A percentile compares a stretch with the other conserved stretches of the same genome.
phyloP scores from a whole-genome alignment of 2,888 invertebrate species.

The Cerceris rybyensis region DNA sequence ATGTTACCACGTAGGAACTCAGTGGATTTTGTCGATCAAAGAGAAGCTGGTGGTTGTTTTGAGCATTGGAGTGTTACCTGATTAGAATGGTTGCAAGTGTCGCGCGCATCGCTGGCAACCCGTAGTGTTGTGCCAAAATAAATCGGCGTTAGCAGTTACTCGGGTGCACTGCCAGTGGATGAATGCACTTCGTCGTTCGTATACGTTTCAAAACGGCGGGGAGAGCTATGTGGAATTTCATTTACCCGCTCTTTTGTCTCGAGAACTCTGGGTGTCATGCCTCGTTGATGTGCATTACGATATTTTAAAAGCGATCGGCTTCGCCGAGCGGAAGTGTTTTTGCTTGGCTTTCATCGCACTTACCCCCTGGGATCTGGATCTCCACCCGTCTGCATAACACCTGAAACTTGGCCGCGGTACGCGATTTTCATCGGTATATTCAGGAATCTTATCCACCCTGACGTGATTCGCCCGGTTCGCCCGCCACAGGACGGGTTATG shows the following conservation, averaged over 20 bases:
- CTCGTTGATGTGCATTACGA: conserved; percentile 52
- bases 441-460: conserved; percentile 57
- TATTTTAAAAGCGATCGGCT: conserved; percentile 52
- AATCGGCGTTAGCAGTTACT: conserved; percentile 46
- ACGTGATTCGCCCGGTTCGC: conserved; percentile 66
- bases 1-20: conserved; percentile 5
- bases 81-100: conserved; percentile 68
- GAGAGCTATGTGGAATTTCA: conserved; percentile 60
- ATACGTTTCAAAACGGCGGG: conserved; percentile 24
- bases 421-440: conserved; percentile 26
- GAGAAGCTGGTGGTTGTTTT: conserved; percentile 60
- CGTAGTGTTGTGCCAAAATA: conserved; percentile 65
- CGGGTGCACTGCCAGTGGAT: conserved; percentile 34
- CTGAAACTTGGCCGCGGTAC: conserved; percentile 12
- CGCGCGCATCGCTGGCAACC: conserved; percentile 67
- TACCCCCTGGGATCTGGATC: conserved; percentile 7
- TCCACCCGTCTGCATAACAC: conserved; percentile 12
- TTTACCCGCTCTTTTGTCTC: conserved; percentile 52
- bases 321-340: conserved; percentile 57
- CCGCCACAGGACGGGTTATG: conserved; percentile 84
- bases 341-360: conserved; percentile 37
- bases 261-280: conserved; percentile 58
- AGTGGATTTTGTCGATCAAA: conserved; percentile 17
- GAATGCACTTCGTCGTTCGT: conserved; percentile 37
- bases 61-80: conserved; percentile 53